Evolutionary conservation across 2,113 vertebrate genomes (phyloP), one percentile per base, ranked within the genome.

Genomic region (Gulo gulo): DNA sequence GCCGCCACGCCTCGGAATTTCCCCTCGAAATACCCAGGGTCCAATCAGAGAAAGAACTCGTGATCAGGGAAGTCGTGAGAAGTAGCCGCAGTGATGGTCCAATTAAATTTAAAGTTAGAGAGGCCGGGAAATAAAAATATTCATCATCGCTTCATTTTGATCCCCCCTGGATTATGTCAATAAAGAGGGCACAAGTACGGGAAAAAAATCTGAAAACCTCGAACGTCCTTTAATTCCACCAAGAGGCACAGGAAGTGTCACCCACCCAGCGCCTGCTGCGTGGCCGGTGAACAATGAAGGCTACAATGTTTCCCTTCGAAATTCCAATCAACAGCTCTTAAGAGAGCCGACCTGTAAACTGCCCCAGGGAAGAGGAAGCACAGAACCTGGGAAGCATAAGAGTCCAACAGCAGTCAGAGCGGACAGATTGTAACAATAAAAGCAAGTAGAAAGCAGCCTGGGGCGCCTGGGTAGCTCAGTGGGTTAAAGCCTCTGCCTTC

Each of bases 341-440:
- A 36, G 45, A 79, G 18, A 50, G 42, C 12, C 6, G n/a, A 59
- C 18, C 61, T 52, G 26, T 42, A 36, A 85, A 88, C 42, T 0
- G 16, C 42, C 71, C 18, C n/a, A 65, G n/a, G 69, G 12, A 52
- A 1, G 69, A 87, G 71, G 20, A 85, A 76, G 29, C 65, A 34
- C 5, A 0, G 52, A 16, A 65, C 39, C 2, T 0, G 1, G 10
- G 57, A 52, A 71, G 65, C 52, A 3, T 5, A 1, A 18, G 21
- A 71, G 59, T 0, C 5, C 0, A 12, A 6, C 2, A 29, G 55
- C 31, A 7, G 12, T 23, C 74, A 74, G 59, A 4, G 14, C 73
- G 52, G 34, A 59, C 0, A 20, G 24, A 61, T 39, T 34, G 0
- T 0, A 2, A 8, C 8, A n/a, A 42, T 5, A 21, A 36, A 29